These are phyloP conservation scores for Coregonus ussuriensis DNA, from an alignment of 2,797 vertebrate genomes.

Conservation along the genomic window DNA sequence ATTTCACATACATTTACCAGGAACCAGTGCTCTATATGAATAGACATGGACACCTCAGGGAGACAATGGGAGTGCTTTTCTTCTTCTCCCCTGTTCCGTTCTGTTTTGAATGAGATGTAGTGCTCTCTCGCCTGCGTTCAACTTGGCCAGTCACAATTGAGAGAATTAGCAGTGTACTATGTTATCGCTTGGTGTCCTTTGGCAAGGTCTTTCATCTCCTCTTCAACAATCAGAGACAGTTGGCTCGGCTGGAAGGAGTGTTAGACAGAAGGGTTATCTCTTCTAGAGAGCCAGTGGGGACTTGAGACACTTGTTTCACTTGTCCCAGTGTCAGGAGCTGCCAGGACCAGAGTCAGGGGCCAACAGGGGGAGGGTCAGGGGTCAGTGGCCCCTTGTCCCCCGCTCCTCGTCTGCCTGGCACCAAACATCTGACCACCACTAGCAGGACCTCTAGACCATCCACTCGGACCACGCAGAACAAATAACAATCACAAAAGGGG, in stretches of 20 bases:
- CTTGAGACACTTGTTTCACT: not conserved
- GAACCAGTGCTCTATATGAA: not conserved
- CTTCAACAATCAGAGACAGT: not conserved
- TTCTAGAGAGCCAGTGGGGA: not conserved
- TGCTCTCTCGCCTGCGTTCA: not conserved
- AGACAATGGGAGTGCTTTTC: not conserved
- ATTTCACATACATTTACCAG: not conserved
- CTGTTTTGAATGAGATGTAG: not conserved
- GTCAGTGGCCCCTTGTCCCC: not conserved
- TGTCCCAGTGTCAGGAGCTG: not conserved
- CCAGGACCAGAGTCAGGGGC: not conserved
- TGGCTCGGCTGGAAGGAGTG: not conserved
- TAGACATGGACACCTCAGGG: not conserved
- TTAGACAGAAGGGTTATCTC: not conserved
- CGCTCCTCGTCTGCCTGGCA: not conserved
- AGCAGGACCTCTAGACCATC: slow-evolving; percentile 10
- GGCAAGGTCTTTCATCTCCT: not conserved
- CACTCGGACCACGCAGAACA: not conserved
- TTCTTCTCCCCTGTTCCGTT: not conserved
- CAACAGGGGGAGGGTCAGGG: not conserved
- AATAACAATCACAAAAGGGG: not conserved
- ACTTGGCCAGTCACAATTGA: not conserved
- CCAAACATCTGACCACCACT: not conserved
- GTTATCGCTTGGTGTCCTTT: not conserved
- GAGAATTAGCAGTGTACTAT: not conserved